Evolutionary conservation across 1,140 invertebrate species (phyloP).

Genomic region (Megalopta genalis): DNA sequence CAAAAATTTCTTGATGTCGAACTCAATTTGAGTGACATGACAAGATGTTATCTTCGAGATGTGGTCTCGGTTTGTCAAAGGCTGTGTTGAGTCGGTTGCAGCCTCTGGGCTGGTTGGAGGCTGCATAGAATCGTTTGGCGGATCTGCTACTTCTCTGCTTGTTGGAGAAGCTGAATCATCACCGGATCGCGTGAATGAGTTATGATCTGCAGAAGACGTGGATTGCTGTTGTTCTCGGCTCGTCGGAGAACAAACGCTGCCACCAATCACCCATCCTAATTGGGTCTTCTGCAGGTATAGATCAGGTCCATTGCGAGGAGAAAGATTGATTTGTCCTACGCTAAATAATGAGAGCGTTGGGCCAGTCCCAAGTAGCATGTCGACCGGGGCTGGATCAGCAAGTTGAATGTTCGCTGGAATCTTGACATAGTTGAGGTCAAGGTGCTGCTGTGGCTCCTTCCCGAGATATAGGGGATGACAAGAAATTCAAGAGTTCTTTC

Average conservation of each 20-base stretch:
- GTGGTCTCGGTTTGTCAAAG: too few relatives aligned
- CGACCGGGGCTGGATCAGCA: constrained; percentile 15
- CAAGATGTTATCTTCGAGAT: too few relatives aligned
- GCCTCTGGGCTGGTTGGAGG: too few relatives aligned
- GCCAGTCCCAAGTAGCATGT: constrained; percentile 5
- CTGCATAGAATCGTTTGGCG: too few relatives aligned
- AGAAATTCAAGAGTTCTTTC: neutral
- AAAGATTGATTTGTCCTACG: constrained; percentile 21
- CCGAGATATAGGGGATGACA: neutral
- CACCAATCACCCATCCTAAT: constrained; percentile 20
- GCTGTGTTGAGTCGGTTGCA: too few relatives aligned
- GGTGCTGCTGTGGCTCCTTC: neutral
- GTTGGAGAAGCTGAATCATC: too few relatives aligned
- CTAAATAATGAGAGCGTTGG: constrained; percentile 9
- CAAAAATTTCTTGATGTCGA: constrained; percentile 10
- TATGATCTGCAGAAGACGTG: too few relatives aligned
- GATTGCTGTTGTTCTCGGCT: too few relatives aligned
- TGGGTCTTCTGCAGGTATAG: constrained; percentile 19
- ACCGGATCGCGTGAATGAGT: too few relatives aligned
- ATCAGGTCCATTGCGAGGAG: neutral
- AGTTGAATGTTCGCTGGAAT: neutral
- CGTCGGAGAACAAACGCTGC: neutral
- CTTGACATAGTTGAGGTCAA: neutral
- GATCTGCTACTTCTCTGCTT: too few relatives aligned
- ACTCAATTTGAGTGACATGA: neutral